A percentile compares a stretch with the other conserved stretches of the same genome.
phyloP scores from a whole-genome alignment of 2,797 vertebrate species.

The Enteromius fasciolatus region DNA sequence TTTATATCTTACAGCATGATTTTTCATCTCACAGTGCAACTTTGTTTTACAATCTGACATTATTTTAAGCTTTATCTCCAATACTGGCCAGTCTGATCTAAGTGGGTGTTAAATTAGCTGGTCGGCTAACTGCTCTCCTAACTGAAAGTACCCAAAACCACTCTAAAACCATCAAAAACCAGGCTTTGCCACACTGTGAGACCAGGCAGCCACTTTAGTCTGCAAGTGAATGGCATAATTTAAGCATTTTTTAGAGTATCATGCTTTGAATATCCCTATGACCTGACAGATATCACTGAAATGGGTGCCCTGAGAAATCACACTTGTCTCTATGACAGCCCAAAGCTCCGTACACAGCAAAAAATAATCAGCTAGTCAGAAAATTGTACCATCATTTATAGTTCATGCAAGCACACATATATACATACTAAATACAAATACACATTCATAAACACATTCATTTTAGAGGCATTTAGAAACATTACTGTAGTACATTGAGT shows the following conservation, averaged over 20 bases:
- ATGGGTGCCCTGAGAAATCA: conserved; percentile 13
- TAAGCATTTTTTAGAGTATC: conserved; percentile 3
- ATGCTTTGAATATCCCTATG: not conserved
- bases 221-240: not conserved
- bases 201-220: not conserved
- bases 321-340: not conserved
- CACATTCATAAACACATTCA: conserved; percentile 4
- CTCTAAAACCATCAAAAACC: conserved; percentile 16
- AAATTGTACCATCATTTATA: not conserved
- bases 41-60: not conserved
- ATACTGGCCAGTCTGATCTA: not conserved
- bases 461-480: not conserved
- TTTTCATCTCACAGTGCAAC: not conserved
- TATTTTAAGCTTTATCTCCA: not conserved
- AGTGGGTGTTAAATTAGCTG: not conserved
- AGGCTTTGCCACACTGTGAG: not conserved
- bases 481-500: not conserved
- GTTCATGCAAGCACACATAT: not conserved
- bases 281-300: conserved; percentile 11
- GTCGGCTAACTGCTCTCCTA: not conserved
- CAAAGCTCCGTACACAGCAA: not conserved
- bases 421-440: not conserved
- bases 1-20: not conserved
- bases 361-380: not conserved
- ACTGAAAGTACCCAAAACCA: not conserved